Evolutionary conservation across 2,888 invertebrate genomes (phyloP).

Genomic region (Drosophila maculinotata): DNA sequence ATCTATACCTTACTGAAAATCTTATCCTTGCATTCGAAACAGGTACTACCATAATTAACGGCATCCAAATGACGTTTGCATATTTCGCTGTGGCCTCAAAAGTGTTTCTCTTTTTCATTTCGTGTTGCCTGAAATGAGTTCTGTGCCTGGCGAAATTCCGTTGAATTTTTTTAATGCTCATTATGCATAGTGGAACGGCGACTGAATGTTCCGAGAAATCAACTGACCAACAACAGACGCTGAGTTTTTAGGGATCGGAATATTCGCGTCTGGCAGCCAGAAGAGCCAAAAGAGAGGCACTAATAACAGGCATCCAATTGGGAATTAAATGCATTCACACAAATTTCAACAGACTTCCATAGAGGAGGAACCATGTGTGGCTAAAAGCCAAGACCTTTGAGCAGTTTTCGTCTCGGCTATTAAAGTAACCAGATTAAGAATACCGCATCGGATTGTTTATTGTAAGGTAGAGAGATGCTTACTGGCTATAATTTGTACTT

Average conservation of each 20-base stretch:
- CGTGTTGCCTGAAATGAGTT: constrained; percentile 37
- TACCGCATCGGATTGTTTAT: no score
- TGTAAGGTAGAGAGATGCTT: no score
- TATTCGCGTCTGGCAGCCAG: no score
- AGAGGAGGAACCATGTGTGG: no score
- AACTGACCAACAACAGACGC: constrained; percentile 27
- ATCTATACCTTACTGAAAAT: neutral
- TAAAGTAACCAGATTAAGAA: constrained; percentile 11
- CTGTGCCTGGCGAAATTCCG: constrained; percentile 53
- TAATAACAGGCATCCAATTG: constrained; percentile 40
- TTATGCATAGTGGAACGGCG: constrained; percentile 60
- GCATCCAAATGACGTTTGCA: constrained; percentile 64
- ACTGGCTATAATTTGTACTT: no score
- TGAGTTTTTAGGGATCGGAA: no score
- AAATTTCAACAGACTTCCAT: neutral
- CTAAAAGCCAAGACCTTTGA: no score
- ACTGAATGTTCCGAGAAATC: constrained; percentile 60
- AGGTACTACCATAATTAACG: constrained; percentile 49
- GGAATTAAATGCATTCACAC: constrained; percentile 34
- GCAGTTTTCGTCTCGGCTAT: neutral
- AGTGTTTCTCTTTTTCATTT: constrained; percentile 9
- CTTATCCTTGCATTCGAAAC: constrained; percentile 6
- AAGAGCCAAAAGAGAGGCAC: constrained; percentile 27
- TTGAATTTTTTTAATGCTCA: constrained; percentile 62
- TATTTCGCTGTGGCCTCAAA: constrained; percentile 37